phyloP scores from a whole-genome alignment of 2,797 vertebrate species.

The Etheostoma perlongum region DNA sequence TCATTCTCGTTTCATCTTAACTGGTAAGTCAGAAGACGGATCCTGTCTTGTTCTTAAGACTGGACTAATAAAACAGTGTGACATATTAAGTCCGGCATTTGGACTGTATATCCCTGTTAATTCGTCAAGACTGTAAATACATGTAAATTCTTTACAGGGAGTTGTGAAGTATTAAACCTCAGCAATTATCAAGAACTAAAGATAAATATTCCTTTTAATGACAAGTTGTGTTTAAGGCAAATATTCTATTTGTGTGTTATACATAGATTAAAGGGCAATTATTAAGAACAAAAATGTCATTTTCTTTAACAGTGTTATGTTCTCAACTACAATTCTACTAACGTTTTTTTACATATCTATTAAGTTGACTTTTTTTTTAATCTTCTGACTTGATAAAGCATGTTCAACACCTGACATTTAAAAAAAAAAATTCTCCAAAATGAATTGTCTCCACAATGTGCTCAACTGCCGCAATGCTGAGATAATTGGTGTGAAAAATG shows the following conservation, averaged over 20 bases:
- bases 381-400: conserved; percentile 40
- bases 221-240: not conserved
- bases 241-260: not conserved
- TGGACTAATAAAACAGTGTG: not conserved
- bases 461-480: conserved; percentile 39
- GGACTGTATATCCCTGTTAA: not conserved
- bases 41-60: not conserved
- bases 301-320: conserved; percentile 3
- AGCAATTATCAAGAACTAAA: not conserved
- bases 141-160: not conserved
- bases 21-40: conserved; percentile 42
- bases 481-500: conserved; percentile 47
- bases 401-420: conserved; percentile 48
- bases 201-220: not conserved
- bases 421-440: conserved; percentile 48
- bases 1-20: conserved; percentile 6
- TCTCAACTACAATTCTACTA: not conserved
- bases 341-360: not conserved
- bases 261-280: not conserved
- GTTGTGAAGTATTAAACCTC: not conserved
- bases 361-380: conserved; percentile 11
- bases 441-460: conserved; percentile 39
- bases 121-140: not conserved
- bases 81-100: not conserved
- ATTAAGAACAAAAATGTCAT: not conserved